Conservation (phyloP, 2,888 invertebrate species). For the Acrobasis consociella region DNA sequence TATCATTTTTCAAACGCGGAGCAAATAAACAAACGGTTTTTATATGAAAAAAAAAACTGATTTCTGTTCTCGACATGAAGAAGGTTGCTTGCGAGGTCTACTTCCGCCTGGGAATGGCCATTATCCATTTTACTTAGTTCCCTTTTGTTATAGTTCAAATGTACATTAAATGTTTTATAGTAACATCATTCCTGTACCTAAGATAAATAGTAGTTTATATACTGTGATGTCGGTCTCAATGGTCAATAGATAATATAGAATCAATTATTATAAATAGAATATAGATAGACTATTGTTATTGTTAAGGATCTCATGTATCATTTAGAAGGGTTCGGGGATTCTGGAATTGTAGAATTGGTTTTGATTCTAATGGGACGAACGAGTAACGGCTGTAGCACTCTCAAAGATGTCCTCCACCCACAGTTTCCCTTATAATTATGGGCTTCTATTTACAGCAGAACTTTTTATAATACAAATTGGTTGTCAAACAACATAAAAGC, state of each 20-base stretch:
- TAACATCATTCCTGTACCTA: slow-evolving; percentile 82
- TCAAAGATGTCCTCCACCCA: background rate
- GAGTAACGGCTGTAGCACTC: background rate
- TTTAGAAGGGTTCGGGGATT: slow-evolving; percentile 72
- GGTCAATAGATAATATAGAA: slow-evolving; percentile 78
- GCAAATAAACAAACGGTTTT: too few species aligned
- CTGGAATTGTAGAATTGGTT: slow-evolving; percentile 71
- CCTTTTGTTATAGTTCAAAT: slow-evolving; percentile 70
- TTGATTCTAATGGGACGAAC: slow-evolving; percentile 34
- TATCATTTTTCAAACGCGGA: too few species aligned
- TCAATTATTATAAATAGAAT: slow-evolving; percentile 68
- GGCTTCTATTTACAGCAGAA: slow-evolving; percentile 26
- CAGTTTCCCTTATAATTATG: slow-evolving; percentile 6
- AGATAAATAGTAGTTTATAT: slow-evolving; percentile 78
- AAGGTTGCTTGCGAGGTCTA: slow-evolving; percentile 44
- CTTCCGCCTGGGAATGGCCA: slow-evolving; percentile 63
- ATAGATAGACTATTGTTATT: slow-evolving; percentile 78
- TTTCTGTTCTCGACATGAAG: background rate
- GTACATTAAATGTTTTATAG: slow-evolving; percentile 64
- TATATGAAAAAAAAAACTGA: too few species aligned
- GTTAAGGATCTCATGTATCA: slow-evolving; percentile 81
- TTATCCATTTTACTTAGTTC: slow-evolving; percentile 45
- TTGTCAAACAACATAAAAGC: slow-evolving; percentile 52
- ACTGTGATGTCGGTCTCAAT: slow-evolving; percentile 81
- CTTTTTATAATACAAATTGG: slow-evolving; percentile 45